Base-by-base conservation (phyloP, 2,113 vertebrate genomes). In the Murina feae region DNA sequence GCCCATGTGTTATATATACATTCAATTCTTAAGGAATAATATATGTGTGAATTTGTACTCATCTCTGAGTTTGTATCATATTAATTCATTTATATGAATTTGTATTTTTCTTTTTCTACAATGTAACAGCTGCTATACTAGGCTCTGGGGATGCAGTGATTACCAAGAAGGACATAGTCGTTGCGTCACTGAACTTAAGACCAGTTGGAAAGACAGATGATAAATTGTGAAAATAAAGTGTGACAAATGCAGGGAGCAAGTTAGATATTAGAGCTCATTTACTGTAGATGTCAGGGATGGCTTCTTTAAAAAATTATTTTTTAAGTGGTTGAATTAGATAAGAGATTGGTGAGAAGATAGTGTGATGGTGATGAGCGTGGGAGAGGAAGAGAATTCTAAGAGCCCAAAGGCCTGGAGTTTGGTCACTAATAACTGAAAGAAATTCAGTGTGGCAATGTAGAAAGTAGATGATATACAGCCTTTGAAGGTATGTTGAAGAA, bases 21-120 rank as follows among this genome's bases (percentile, higher is more conserved):
- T 51, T 37, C 12, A 39, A 85, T 94, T 91, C 39, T 82, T 84
- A 80, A 91, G 74, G 90, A 90, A 49, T 63, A 49, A 55, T 90
- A 35, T 28, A 17, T 32, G 9, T 89, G 82, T 95, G 71, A 39
- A 49, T 89, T 95, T 93, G 2, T 86, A 75, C 11, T 72, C 28
- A 55, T 55, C 14, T 76, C 12, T 68, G 39, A 78, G 25, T 71
- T 68, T 89, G 28, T 79, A 51, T 85, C 23, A 68, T 7, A 72
- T 90, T 79, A 25, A 42, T 49, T 84, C 28, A 37, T 69, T 91
- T 82, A 78, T 47, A 1, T 93, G 63, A 82, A 85, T 13, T 82
- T 76, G 7, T 71, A 11, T 51, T 89, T 92, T 92, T 90, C 23
- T n/a, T 80, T 74, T 74, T 53, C 55, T 95, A 3, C 28, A 78